phyloP scores from a whole-genome alignment of 1,140 invertebrate species.

The Ceratitis capitata region DNA sequence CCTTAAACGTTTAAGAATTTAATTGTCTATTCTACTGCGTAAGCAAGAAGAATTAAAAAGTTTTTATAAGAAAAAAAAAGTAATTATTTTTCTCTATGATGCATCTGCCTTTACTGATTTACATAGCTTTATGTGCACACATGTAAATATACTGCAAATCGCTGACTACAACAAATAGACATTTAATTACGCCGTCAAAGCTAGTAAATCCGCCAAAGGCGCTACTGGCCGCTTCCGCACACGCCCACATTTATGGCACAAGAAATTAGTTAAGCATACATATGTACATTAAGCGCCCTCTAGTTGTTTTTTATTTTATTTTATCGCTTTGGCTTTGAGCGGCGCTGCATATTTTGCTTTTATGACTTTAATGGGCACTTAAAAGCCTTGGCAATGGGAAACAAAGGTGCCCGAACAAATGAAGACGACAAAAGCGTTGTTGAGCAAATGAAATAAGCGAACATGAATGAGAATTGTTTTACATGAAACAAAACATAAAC shows the following conservation, averaged over 20 bases:
- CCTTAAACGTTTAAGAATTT: too few species aligned
- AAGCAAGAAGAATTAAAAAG: too few species aligned
- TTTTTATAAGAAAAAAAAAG: too few species aligned
- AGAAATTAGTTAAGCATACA: too few species aligned
- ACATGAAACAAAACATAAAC: neutral
- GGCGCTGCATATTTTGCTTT: neutral
- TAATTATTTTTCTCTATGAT: too few species aligned
- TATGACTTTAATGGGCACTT: neutral
- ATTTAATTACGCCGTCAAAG: constrained; percentile 24
- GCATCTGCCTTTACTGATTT: too few species aligned
- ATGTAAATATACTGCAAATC: too few species aligned
- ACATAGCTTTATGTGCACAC: too few species aligned
- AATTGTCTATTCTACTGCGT: too few species aligned
- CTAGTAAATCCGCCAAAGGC: neutral
- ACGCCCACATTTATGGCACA: neutral
- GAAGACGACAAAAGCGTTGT: too few species aligned
- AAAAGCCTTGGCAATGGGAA: neutral
- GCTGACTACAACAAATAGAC: neutral
- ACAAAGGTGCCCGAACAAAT: neutral
- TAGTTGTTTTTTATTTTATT: neutral
- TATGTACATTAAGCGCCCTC: neutral
- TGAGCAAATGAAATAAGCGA: neutral
- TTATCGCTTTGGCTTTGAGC: neutral
- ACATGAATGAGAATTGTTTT: neutral
- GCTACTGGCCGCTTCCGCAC: neutral